Conservation (phyloP, 2,113 vertebrate genomes). For the Larimichthys polyactis region DNA sequence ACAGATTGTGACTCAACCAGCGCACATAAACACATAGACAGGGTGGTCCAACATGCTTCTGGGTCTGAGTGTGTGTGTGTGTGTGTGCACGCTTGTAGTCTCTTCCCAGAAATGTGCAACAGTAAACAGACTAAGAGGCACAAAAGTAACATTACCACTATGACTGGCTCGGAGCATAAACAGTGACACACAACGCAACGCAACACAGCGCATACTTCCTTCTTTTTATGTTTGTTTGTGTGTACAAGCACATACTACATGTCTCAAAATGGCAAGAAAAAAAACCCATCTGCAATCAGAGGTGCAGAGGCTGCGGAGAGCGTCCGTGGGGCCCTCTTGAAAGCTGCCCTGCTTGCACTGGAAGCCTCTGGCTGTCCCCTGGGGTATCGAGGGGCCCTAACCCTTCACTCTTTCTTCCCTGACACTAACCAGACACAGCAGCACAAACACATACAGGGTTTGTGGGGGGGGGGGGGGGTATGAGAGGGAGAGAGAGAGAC, state of each 20-base stretch:
- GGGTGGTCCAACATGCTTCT: conserved; percentile 78
- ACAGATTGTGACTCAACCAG: conserved; percentile 79
- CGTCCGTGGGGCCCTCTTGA: conserved; percentile 34
- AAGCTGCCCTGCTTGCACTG: conserved; percentile 53
- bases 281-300: conserved; percentile 38
- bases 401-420: conserved; percentile 68
- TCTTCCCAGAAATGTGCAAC: conserved; percentile 75
- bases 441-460: conserved; percentile 61
- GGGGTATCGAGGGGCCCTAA: conserved; percentile 60
- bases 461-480: not conserved
- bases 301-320: conserved; percentile 46
- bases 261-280: conserved; percentile 43
- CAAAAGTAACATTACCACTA: conserved; percentile 74
- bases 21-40: conserved; percentile 77
- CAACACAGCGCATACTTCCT: conserved; percentile 37
- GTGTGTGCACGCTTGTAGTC: conserved; percentile 7
- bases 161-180: conserved; percentile 68
- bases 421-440: conserved; percentile 80
- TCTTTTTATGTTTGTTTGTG: conserved; percentile 53
- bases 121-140: conserved; percentile 79
- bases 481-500: conserved; percentile 10
- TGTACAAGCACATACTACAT: conserved; percentile 27
- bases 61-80: conserved; percentile 51
- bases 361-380: conserved; percentile 69
- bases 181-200: conserved; percentile 66